These are phyloP conservation scores for Globodera rostochiensis DNA, from an alignment of 1,140 invertebrate genomes.

Conservation along the genomic window DNA sequence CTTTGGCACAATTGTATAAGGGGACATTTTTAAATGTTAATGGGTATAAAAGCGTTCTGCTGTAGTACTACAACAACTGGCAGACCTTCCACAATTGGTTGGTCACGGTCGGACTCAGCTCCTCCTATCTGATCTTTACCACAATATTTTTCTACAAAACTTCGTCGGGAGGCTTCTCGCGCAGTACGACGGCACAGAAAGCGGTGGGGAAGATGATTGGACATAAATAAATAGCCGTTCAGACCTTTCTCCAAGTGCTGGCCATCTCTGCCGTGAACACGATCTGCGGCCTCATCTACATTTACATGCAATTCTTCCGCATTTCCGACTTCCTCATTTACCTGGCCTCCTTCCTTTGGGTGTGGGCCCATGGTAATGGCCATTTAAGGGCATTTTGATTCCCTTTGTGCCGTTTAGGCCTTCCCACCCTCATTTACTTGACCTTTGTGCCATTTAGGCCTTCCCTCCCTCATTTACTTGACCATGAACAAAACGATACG, in stretches of 20 bases:
- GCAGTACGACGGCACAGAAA: slow-evolving; percentile 25
- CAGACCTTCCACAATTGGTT: slow-evolving; percentile 31
- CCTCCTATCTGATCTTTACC: slow-evolving; percentile 23
- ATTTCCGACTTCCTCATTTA: slow-evolving; percentile 20
- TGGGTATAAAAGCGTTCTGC: neutral
- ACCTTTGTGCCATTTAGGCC: neutral
- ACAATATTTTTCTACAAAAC: slow-evolving; percentile 16
- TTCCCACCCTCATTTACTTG: neutral
- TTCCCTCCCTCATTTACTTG: slow-evolving; percentile 30
- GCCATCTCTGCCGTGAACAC: slow-evolving; percentile 30
- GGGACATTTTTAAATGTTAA: neutral
- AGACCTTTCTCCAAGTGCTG: slow-evolving; percentile 35
- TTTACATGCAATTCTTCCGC: slow-evolving; percentile 35
- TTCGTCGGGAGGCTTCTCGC: neutral
- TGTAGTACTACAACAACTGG: slow-evolving; percentile 25
- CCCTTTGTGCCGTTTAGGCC: neutral
- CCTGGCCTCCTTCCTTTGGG: slow-evolving; percentile 21
- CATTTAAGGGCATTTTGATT: neutral
- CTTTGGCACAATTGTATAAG: slow-evolving; percentile 21
- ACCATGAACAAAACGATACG: slow-evolving; percentile 32
- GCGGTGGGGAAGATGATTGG: neutral
- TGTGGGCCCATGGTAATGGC: slow-evolving; percentile 16
- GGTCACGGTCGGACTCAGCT: slow-evolving; percentile 16
- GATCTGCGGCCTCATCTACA: slow-evolving; percentile 27
- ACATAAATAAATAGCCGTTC: neutral